A percentile compares a stretch with the other conserved stretches of the same genome.
Conservation (phyloP, 1,140 invertebrate species). For the Zaprionus davidi region DNA sequence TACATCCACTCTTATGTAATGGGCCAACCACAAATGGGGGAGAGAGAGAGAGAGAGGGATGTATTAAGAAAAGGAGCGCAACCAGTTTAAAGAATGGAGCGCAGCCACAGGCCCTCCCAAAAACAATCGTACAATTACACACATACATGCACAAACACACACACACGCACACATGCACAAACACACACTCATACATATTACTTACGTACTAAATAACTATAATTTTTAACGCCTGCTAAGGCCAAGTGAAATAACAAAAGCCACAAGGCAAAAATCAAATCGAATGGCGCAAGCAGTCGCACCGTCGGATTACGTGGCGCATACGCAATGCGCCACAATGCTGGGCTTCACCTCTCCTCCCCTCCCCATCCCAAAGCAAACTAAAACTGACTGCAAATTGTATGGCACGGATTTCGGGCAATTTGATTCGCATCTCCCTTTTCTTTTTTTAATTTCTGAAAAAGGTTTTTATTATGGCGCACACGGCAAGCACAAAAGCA, state of each 20-base stretch:
- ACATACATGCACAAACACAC: slow-evolving; percentile 3
- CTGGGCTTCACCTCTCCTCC: not conserved
- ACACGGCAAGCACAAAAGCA: slow-evolving; percentile 42
- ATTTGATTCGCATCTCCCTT: slow-evolving; percentile 46
- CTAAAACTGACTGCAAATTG: slow-evolving; percentile 33
- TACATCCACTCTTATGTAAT: slow-evolving; percentile 46
- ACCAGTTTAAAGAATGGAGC: slow-evolving; percentile 66
- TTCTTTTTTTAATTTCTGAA: slow-evolving; percentile 75
- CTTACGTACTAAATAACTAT: slow-evolving; percentile 68
- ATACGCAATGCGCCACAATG: slow-evolving; percentile 37
- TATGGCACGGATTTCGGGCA: slow-evolving; percentile 60
- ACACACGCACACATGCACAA: not conserved
- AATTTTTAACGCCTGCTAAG: slow-evolving; percentile 72
- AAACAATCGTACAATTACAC: slow-evolving; percentile 33
- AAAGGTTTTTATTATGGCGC: slow-evolving; percentile 72
- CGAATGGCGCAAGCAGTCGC: slow-evolving; percentile 26
- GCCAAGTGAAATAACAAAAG: slow-evolving; percentile 38
- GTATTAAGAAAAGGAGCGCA: not conserved
- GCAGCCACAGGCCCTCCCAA: not conserved
- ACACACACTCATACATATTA: slow-evolving; percentile 32
- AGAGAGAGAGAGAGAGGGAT: not conserved
- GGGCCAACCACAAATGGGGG: slow-evolving; percentile 38
- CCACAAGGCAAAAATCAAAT: slow-evolving; percentile 64
- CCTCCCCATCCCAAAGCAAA: not conserved
- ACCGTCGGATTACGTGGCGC: slow-evolving; percentile 35